These are phyloP conservation scores for Torymus texanus DNA, from an alignment of 2,888 invertebrate genomes.

Conservation along the genomic window DNA sequence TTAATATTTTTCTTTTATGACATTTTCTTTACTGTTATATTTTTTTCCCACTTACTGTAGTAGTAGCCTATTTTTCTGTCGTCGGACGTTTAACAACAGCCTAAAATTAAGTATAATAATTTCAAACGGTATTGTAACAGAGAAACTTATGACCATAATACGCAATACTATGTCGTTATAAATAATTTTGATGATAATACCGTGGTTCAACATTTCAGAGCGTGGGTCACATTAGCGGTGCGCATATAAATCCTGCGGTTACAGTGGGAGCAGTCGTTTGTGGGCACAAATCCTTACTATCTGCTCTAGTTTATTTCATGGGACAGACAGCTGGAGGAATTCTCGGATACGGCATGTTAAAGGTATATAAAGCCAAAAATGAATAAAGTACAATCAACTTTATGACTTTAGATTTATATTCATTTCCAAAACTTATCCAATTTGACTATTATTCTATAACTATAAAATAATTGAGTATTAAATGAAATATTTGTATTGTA, in stretches of 20 bases:
- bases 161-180: constrained; percentile 1
- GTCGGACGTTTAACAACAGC: too few species aligned
- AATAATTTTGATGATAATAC: constrained; percentile 19
- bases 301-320: constrained; percentile 80
- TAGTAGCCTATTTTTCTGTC: too few species aligned
- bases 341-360: constrained; percentile 83
- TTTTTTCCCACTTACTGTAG: too few species aligned
- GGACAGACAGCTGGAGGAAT: constrained; percentile 82
- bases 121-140: not conserved
- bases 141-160: too few species aligned
- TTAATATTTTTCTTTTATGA: too few species aligned
- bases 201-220: constrained; percentile 75
- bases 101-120: not conserved
- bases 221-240: constrained; percentile 87
- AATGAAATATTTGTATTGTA: too few species aligned
- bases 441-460: too few species aligned
- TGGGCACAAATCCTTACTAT: constrained; percentile 77
- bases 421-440: too few species aligned
- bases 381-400: too few species aligned
- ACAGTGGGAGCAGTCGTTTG: constrained; percentile 81
- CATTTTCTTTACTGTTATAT: too few species aligned
- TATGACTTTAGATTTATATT: too few species aligned
- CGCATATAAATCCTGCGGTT: constrained; percentile 87
- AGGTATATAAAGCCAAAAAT: constrained; percentile 69
- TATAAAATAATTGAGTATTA: too few species aligned